Percentiles rank a stretch among this genome's conserved stretches.
These are phyloP conservation scores for Tolmerus cingulatus DNA, from an alignment of 2,888 invertebrate genomes.

Conservation along the genomic window DNA sequence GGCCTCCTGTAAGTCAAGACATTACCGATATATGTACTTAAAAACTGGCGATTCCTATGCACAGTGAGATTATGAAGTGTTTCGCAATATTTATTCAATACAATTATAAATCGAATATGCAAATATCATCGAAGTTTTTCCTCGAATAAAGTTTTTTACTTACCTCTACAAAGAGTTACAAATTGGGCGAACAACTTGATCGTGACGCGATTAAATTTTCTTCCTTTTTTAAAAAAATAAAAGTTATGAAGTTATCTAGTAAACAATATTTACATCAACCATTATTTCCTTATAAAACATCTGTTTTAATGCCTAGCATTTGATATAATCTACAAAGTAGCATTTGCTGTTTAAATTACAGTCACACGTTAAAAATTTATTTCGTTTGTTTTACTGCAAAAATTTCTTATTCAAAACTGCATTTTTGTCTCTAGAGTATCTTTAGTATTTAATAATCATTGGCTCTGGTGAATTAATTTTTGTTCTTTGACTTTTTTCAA, in stretches of 20 bases:
- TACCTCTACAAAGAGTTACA: neutral
- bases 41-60: neutral
- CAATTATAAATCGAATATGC: neutral
- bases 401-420: neutral
- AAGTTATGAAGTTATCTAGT: neutral
- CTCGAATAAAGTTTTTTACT: neutral
- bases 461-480: neutral
- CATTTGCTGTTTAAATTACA: conserved; percentile 20
- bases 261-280: conserved; percentile 36
- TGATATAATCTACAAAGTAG: conserved; percentile 19
- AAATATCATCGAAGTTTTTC: neutral
- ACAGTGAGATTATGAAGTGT: neutral
- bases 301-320: neutral
- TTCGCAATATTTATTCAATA: neutral
- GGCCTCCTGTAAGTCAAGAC: neutral
- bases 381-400: conserved; percentile 19
- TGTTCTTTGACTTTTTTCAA: neutral
- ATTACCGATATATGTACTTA: neutral
- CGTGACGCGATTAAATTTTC: neutral
- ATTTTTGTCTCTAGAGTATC: neutral
- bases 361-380: conserved; percentile 6
- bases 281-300: conserved; percentile 7
- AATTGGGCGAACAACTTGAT: neutral
- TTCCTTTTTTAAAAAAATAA: neutral
- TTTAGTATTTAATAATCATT: neutral